Conservation (phyloP, 2,888 invertebrate species). For the Diplolepis rosae region DNA sequence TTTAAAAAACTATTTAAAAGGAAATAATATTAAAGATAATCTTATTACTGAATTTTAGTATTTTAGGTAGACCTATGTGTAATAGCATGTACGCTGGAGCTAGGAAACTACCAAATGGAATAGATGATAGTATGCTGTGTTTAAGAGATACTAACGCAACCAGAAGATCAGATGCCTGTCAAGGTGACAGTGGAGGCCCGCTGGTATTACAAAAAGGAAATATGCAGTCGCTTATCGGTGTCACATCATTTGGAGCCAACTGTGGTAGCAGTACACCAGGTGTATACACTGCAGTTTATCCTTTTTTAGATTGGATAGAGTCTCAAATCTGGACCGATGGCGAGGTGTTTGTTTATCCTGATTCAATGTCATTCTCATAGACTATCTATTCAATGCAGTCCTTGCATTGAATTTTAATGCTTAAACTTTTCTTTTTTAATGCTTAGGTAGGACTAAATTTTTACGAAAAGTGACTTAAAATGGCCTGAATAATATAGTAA, state of each 20-base stretch:
- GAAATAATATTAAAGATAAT: neutral
- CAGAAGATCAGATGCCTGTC: conserved; percentile 58
- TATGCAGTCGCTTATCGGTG: conserved; percentile 57
- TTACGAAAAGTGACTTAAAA: no score
- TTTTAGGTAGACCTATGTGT: conserved; percentile 55
- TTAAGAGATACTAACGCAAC: conserved; percentile 55
- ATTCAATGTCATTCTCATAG: neutral
- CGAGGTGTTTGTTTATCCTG: conserved; percentile 13
- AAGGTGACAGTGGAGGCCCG: conserved; percentile 68
- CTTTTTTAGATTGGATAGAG: conserved; percentile 68
- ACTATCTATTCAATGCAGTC: neutral
- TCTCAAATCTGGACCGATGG: conserved; percentile 59
- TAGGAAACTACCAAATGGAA: conserved; percentile 55
- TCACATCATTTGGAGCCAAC: conserved; percentile 64
- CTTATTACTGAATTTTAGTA: conserved; percentile 41
- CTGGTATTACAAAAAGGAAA: conserved; percentile 52
- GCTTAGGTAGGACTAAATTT: no score
- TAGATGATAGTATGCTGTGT: conserved; percentile 63
- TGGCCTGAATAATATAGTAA: no score
- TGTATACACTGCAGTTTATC: conserved; percentile 62
- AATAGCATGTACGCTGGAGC: conserved; percentile 46
- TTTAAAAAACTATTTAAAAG: no score
- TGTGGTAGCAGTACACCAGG: conserved; percentile 62
- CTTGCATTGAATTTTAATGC: no score
- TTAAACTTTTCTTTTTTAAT: no score